Conservation (phyloP, 2,113 vertebrate genomes). For the Spea bombifrons region DNA sequence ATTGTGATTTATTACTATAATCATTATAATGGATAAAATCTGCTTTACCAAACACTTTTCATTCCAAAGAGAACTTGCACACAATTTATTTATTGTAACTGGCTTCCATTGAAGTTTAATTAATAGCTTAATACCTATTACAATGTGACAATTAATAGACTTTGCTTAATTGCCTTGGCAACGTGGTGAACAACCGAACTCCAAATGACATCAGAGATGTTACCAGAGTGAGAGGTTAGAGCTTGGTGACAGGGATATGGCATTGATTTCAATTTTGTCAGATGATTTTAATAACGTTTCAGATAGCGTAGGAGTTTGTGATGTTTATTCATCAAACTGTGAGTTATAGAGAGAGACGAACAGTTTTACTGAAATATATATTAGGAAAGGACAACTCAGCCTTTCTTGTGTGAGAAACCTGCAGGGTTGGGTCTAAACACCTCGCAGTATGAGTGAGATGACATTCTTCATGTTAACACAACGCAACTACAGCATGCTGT, state of each 20-base stretch:
- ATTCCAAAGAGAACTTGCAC: constrained; percentile 40
- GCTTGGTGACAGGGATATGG: not conserved
- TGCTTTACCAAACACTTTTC: constrained; percentile 48
- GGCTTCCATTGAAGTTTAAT: constrained; percentile 38
- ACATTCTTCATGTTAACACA: too few species aligned
- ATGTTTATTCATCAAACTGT: too few species aligned
- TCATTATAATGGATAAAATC: constrained; percentile 46
- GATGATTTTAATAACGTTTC: too few species aligned
- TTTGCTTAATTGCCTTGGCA: constrained; percentile 40
- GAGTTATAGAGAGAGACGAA: too few species aligned
- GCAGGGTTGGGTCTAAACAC: too few species aligned
- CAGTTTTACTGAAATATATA: too few species aligned
- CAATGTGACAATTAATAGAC: constrained; percentile 41
- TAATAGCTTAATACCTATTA: constrained; percentile 41
- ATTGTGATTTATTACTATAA: constrained; percentile 30
- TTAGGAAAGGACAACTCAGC: too few species aligned
- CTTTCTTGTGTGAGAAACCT: too few species aligned
- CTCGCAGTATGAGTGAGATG: too few species aligned
- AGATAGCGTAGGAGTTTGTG: too few species aligned
- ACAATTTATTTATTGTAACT: constrained; percentile 44
- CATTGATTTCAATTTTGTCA: not conserved
- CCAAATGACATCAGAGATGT: constrained; percentile 5
- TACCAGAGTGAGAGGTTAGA: constrained; percentile 1
- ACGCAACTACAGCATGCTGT: too few species aligned
- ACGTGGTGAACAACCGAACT: constrained; percentile 24